phyloP scores from a whole-genome alignment of 2,888 invertebrate species.

The Celastrina argiolus region DNA sequence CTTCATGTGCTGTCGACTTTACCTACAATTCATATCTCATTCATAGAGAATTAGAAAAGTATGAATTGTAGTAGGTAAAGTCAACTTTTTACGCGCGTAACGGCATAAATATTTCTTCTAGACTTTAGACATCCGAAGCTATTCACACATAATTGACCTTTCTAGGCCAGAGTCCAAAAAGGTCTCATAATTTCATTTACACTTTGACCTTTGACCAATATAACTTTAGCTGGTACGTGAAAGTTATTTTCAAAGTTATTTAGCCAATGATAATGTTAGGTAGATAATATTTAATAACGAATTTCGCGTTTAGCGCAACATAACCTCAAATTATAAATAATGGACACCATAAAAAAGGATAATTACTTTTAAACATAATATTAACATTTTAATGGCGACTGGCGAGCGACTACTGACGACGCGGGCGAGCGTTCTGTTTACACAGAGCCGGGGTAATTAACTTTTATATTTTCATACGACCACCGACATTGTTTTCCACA shows the following conservation, averaged over 20 bases:
- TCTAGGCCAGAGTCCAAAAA: too few relatives aligned
- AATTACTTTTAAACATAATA: slow-evolving; percentile 11
- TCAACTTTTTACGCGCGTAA: too few relatives aligned
- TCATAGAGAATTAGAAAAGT: too few relatives aligned
- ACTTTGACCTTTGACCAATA: too few relatives aligned
- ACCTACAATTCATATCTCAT: too few relatives aligned
- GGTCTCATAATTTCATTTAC: background rate
- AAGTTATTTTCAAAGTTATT: too few relatives aligned
- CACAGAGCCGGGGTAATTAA: slow-evolving; percentile 50
- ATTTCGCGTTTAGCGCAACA: background rate
- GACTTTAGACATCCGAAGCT: too few relatives aligned
- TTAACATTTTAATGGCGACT: slow-evolving; percentile 16
- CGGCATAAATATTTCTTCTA: too few relatives aligned
- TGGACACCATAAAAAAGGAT: background rate
- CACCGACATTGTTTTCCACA: slow-evolving; percentile 30
- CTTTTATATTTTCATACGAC: slow-evolving; percentile 46
- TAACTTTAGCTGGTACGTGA: too few relatives aligned
- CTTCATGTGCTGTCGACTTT: too few relatives aligned
- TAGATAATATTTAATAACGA: background rate
- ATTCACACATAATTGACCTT: too few relatives aligned
- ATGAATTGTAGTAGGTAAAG: too few relatives aligned
- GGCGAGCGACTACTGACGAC: slow-evolving; percentile 33
- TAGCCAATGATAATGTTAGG: background rate
- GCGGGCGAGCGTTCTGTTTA: slow-evolving; percentile 61
- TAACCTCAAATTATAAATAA: slow-evolving; percentile 2